These are phyloP conservation scores for Nothobranchius furzeri DNA, from an alignment of 2,113 vertebrate genomes.

Conservation along the genomic window DNA sequence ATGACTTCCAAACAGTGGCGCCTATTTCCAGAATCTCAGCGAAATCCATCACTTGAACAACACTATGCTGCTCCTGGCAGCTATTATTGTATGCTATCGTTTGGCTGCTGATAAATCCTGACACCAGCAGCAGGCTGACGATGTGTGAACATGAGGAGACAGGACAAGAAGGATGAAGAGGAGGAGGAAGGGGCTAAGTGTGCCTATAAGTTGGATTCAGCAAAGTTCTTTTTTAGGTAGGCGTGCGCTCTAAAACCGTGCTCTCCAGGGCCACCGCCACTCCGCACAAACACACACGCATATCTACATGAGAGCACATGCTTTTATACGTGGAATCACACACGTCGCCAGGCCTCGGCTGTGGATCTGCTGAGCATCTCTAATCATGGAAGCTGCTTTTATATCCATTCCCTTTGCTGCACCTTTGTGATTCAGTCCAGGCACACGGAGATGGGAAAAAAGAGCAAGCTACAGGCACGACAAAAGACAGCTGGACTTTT, in stretches of 20 bases:
- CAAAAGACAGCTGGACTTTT: conserved; percentile 2
- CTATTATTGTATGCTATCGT: conserved; percentile 46
- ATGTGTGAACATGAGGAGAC: conserved; percentile 16
- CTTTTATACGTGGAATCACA: conserved; percentile 40
- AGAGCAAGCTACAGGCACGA: conserved; percentile 26
- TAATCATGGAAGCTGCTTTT: conserved; percentile 43
- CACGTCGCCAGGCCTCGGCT: conserved; percentile 2
- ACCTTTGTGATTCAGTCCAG: not conserved
- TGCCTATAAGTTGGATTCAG: not conserved
- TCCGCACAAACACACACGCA: not conserved
- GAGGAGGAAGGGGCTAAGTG: conserved; percentile 1
- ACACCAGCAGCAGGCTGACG: conserved; percentile 14
- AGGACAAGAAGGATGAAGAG: conserved; percentile 2
- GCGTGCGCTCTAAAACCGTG: no score
- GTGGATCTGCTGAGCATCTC: conserved; percentile 19
- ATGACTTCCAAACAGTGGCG: conserved; percentile 21
- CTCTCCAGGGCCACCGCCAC: conserved; percentile 48
- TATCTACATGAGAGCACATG: conserved; percentile 32
- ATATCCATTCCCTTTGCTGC: not conserved
- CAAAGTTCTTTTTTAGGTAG: not conserved
- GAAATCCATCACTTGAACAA: conserved; percentile 47
- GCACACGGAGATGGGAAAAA: conserved; percentile 22
- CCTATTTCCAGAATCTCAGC: conserved; percentile 48
- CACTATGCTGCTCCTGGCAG: conserved; percentile 34
- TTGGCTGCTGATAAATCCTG: conserved; percentile 30